Conservation (phyloP, 2,888 invertebrate species). For the Ochropleura leucogaster region DNA sequence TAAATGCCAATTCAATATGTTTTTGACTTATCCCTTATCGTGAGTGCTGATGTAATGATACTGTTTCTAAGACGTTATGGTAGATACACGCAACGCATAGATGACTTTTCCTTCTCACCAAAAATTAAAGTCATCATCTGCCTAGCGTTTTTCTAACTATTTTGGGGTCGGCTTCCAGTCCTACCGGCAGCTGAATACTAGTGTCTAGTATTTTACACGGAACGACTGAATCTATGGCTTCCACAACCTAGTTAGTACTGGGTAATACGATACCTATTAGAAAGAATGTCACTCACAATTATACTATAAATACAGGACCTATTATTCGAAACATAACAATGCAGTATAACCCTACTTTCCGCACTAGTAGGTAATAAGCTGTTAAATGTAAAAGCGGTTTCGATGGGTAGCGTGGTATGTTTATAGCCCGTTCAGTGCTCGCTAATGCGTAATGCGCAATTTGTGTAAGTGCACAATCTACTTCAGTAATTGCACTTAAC, state of each 20-base stretch:
- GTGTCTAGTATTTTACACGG: neutral
- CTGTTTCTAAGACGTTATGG: no score
- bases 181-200: neutral
- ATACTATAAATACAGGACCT: neutral
- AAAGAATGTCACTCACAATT: neutral
- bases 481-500: slow-evolving; percentile 45
- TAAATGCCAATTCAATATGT: no score
- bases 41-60: no score
- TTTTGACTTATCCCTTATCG: no score
- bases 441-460: slow-evolving; percentile 51
- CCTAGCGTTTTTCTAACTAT: neutral
- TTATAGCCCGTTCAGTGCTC: slow-evolving; percentile 29
- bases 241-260: neutral
- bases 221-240: neutral
- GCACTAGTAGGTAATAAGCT: slow-evolving; percentile 40
- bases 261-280: neutral
- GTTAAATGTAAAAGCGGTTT: slow-evolving; percentile 40
- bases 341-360: neutral
- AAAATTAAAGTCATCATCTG: no score
- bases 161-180: neutral
- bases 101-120: no score
- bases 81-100: no score
- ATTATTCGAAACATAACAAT: slow-evolving; percentile 6
- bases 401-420: slow-evolving; percentile 36
- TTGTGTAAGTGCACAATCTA: slow-evolving; percentile 59